A percentile compares a stretch with the other conserved stretches of the same genome.
These are phyloP conservation scores for Zhuqinia jingwanae DNA, from an alignment of 2,888 invertebrate species.

Conservation along the genomic window DNA sequence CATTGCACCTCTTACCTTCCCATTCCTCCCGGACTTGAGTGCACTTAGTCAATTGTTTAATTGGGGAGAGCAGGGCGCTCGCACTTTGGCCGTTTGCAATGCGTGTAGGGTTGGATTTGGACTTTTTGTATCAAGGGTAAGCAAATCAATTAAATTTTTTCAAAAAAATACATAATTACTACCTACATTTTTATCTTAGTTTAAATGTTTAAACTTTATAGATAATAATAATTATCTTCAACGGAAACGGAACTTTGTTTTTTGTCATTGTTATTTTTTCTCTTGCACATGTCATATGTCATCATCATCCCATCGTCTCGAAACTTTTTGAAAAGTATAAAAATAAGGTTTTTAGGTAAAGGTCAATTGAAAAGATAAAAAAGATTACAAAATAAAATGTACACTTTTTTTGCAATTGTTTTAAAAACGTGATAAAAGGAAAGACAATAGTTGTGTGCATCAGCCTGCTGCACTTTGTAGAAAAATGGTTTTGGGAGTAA, in stretches of 20 bases:
- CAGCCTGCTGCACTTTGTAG: too few relatives aligned
- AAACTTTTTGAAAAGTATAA: too few relatives aligned
- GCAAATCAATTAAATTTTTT: neutral
- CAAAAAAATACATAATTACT: neutral
- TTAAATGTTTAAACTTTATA: neutral
- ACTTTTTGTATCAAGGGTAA: constrained; percentile 76
- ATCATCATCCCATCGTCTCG: too few relatives aligned
- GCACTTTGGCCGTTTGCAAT: constrained; percentile 76
- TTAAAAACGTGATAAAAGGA: constrained; percentile 32
- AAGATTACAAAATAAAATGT: neutral
- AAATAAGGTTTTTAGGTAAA: constrained; percentile 62
- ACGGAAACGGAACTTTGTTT: neutral
- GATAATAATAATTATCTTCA: neutral
- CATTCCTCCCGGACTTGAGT: constrained; percentile 76
- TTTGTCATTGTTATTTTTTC: neutral
- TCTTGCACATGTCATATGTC: too few relatives aligned
- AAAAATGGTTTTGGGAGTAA: neutral
- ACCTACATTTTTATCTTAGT: neutral
- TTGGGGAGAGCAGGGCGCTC: constrained; percentile 74
- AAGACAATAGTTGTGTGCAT: too few relatives aligned
- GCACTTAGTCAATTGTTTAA: constrained; percentile 77
- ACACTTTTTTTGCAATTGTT: neutral
- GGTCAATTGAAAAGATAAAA: constrained; percentile 30
- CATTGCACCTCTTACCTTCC: constrained; percentile 57
- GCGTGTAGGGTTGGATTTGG: constrained; percentile 78